Evolutionary conservation across 2,113 vertebrate species (phyloP), one percentile per base, ranked within the genome.

Genomic region (Tyto alba): DNA sequence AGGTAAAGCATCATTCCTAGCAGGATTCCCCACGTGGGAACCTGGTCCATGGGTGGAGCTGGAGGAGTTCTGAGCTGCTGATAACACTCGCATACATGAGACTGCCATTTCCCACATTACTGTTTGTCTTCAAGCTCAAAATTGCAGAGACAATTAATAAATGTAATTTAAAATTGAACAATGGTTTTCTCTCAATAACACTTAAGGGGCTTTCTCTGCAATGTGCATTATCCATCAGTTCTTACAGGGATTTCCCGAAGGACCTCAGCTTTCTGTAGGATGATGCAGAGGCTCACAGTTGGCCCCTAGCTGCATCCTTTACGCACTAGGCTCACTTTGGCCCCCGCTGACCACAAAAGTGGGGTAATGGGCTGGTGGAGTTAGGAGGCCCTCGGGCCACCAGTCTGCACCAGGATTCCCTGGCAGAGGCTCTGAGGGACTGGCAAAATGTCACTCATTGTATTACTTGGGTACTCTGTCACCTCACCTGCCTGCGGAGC

Each of bases 41-140:
- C 47, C 20, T n/a, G 45, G 43, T n/a, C 50, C 36, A 5, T 6
- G 18, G 40, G 38, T 16, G 43, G 26, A 86, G 32, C 27, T 67
- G 16, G 52, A 62, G 50, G 48, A 74, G 14, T 19, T 74, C 40
- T 40, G 83, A 74, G 56, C 62, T 56, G 34, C 41, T n/a, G 52
- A 21, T 0, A 56, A 26, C 53, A 18, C 34, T 63, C 13, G 1
- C 48, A 47, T 0, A 1, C 7, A 3, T 11, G 16, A 25, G 38
- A 7, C 22, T 45, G 55, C 4, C 41, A 40, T 41, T 83, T 55
- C 40, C 23, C 32, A 73, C 16, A 10, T 26, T 17, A 16, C 4
- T 7, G 3, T 57, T 60, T 55, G 16, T 48, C 55, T 80, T 67
- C 1, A 1, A 67, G 47, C 27, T 82, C 53, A 79, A 34, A 53